Conservation (phyloP, 2,888 invertebrate species). For the Orthosia gracilis region DNA sequence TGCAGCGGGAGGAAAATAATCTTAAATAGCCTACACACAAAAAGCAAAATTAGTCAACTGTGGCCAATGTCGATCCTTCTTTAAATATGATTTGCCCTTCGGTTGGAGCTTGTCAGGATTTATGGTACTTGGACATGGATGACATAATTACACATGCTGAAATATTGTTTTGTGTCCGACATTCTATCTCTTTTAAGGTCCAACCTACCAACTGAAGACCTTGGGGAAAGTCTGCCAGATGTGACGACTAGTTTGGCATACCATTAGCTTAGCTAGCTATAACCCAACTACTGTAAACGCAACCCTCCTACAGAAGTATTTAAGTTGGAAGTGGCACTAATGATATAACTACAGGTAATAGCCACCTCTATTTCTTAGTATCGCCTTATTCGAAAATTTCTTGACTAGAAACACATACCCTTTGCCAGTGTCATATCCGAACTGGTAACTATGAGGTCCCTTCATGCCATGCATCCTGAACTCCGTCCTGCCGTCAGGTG, state of each 20-base stretch:
- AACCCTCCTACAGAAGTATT: background rate
- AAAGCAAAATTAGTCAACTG: background rate
- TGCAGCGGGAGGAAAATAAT: background rate
- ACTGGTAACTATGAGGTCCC: conserved; percentile 96
- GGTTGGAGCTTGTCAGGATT: conserved; percentile 63
- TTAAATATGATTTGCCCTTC: background rate
- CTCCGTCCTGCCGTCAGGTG: conserved; percentile 91
- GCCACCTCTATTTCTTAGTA: background rate
- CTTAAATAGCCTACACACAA: background rate
- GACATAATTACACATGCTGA: background rate
- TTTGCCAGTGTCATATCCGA: conserved; percentile 96
- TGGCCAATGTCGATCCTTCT: background rate
- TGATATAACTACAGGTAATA: conserved; percentile 1
- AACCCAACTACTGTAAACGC: background rate
- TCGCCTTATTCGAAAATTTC: background rate
- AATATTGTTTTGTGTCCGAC: background rate
- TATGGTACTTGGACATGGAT: background rate
- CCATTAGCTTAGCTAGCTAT: background rate
- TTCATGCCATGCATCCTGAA: conserved; percentile 96
- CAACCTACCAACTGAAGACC: background rate
- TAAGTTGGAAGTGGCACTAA: background rate
- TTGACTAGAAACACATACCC: conserved; percentile 91
- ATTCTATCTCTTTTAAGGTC: background rate
- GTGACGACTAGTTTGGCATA: too few relatives aligned
- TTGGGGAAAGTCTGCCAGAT: background rate